These are phyloP conservation scores for Limnephilus rhombicus DNA, from an alignment of 2,888 invertebrate genomes.

Conservation along the genomic window DNA sequence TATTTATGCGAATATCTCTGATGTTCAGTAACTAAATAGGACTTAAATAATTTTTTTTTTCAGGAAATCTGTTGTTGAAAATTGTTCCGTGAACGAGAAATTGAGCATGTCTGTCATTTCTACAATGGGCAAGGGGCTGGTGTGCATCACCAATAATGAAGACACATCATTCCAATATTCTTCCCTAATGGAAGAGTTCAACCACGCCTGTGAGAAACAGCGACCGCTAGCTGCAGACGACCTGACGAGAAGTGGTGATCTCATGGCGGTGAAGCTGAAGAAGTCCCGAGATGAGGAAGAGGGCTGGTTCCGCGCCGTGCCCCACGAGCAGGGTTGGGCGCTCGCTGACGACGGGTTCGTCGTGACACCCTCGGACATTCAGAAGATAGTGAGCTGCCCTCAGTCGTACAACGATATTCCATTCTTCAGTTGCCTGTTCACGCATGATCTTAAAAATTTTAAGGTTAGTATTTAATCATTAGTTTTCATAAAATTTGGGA, in stretches of 20 bases:
- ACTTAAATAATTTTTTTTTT: background rate
- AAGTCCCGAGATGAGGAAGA: background rate
- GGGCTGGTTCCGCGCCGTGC: conserved; percentile 24
- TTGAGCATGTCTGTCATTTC: background rate
- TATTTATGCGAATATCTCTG: too few species aligned
- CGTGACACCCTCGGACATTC: background rate
- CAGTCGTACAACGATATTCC: conserved; percentile 12
- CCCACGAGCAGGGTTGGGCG: conserved; percentile 5
- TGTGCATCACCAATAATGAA: background rate
- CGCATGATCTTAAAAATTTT: conserved; percentile 14
- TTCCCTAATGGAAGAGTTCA: conserved; percentile 5
- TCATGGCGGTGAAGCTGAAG: conserved; percentile 9
- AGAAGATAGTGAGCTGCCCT: background rate
- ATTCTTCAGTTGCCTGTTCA: conserved; percentile 19
- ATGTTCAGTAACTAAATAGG: too few species aligned
- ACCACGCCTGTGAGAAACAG: conserved; percentile 2
- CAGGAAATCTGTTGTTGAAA: conserved; percentile 17
- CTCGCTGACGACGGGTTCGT: conserved; percentile 3
- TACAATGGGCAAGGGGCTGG: background rate
- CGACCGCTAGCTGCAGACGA: background rate
- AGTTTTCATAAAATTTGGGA: background rate
- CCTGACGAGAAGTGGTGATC: background rate
- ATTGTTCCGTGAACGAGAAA: background rate
- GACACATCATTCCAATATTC: background rate
- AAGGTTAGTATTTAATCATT: conserved; percentile 1